Conservation (phyloP, 2,888 invertebrate species). For the Drosophila fungiperda region DNA sequence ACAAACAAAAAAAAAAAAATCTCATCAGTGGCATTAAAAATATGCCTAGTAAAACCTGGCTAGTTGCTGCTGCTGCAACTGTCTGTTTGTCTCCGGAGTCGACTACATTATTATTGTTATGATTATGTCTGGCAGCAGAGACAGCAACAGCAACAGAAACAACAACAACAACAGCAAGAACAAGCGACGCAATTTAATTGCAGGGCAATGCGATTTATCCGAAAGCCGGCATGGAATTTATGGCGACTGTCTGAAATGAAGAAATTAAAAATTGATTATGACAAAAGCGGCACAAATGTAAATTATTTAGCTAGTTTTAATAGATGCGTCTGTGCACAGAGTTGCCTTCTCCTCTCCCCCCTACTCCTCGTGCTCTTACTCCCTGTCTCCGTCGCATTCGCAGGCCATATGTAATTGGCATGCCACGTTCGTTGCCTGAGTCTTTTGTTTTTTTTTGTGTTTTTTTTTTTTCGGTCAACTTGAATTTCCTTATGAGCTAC, state of each 20-base stretch:
- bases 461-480: constrained; percentile 38
- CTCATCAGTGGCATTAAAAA: constrained; percentile 64
- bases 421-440: constrained; percentile 56
- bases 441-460: constrained; percentile 53
- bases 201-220: constrained; percentile 82
- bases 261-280: constrained; percentile 83
- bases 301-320: constrained; percentile 71
- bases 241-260: constrained; percentile 75
- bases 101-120: constrained; percentile 79
- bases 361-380: neutral
- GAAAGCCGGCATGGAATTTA: constrained; percentile 81
- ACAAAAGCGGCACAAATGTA: constrained; percentile 76
- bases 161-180: constrained; percentile 9
- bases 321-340: constrained; percentile 34
- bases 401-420: constrained; percentile 29
- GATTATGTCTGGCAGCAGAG: constrained; percentile 78
- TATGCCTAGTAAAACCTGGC: constrained; percentile 4
- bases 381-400: neutral
- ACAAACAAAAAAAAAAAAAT: constrained; percentile 33
- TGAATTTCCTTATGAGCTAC: constrained; percentile 51
- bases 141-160: constrained; percentile 45
- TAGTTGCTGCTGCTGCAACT: constrained; percentile 17
- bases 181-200: constrained; percentile 53
- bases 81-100: constrained; percentile 64
- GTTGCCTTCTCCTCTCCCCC: neutral